Conservation (phyloP, 2,797 vertebrate species). For the Bucorvus abyssinicus region DNA sequence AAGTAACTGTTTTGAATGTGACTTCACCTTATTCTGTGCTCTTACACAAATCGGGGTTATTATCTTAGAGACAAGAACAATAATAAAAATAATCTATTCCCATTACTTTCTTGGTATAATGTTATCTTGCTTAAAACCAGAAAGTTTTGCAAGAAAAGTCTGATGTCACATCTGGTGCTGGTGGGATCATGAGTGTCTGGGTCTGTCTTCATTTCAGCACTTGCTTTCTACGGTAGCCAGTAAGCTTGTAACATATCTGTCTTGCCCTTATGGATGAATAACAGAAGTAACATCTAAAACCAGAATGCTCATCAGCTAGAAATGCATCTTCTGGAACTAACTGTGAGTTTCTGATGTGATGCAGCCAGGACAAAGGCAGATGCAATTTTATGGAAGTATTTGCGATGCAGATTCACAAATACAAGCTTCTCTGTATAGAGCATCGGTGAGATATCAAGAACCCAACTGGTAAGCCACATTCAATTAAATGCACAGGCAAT, state of each 20-base stretch:
- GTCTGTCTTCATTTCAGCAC: neutral
- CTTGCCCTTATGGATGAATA: neutral
- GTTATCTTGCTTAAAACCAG: slow-evolving; percentile 34
- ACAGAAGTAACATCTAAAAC: neutral
- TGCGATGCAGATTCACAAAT: neutral
- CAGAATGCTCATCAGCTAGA: neutral
- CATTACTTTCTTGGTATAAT: neutral
- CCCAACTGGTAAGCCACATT: neutral
- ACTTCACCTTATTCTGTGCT: slow-evolving; percentile 33
- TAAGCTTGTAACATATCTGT: neutral
- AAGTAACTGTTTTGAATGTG: slow-evolving; percentile 54
- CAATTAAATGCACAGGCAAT: neutral
- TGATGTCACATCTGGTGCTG: slow-evolving; percentile 3
- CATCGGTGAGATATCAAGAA: neutral
- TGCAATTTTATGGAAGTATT: neutral
- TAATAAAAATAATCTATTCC: slow-evolving; percentile 20
- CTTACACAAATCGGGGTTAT: neutral
- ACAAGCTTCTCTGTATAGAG: neutral
- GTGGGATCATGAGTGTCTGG: neutral
- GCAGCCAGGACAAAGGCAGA: neutral
- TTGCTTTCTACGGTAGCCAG: neutral
- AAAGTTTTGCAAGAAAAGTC: neutral
- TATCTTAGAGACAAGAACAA: slow-evolving; percentile 51
- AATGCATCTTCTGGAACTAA: neutral
- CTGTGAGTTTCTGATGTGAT: neutral